Evolutionary conservation across 1,140 invertebrate genomes (phyloP), one percentile per base, ranked within the genome.

Genomic region (Phthorimaea operculella): DNA sequence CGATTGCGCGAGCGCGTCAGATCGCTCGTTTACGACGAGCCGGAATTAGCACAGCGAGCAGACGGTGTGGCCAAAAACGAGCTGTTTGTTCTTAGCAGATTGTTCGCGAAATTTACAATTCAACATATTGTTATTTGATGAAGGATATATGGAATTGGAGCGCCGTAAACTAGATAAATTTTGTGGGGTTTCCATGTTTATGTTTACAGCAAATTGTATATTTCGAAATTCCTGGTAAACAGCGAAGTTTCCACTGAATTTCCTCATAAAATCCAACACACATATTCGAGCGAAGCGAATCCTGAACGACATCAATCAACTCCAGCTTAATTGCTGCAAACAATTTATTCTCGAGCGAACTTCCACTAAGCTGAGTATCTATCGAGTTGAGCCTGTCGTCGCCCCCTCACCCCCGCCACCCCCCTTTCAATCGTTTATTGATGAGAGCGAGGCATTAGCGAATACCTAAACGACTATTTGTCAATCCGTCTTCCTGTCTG

Each of bases 391-490:
- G 36, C 14, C 44, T 47, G 44, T 47, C 44, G 44, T 47, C 44
- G 16, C 44, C 44, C 15, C 44, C 44, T 47, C 44, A 4, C 44
- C n/a, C 44, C 12, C 9, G 11, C 49, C 48, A 39, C 57, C 50
- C 21, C 34, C 54, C 36, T 16, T 28, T 56, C 66, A 67, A 71
- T 72, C 74, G 66, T 76, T 77, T 78, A 81, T 79, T 76, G 71
- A 79, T 74, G 77, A 82, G 73, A 60, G 68, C 57, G 59, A 63
- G 60, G 64, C 79, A 81, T 80, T 79, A 83, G 75, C 76, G 70
- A 79, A 81, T 81, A 74, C 79, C 79, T 68, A 76, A 79, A 72
- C 68, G 75, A 76, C 79, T 83, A 83, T 83, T 83, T 83, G 79
- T 82, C 79, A 79, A 79, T 79, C 74, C 74, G 76, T 79, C 78